Percentiles rank a stretch among this genome's conserved stretches.
Conservation (phyloP, 2,888 invertebrate genomes). For the Scaptomyza cyrtandrae region DNA sequence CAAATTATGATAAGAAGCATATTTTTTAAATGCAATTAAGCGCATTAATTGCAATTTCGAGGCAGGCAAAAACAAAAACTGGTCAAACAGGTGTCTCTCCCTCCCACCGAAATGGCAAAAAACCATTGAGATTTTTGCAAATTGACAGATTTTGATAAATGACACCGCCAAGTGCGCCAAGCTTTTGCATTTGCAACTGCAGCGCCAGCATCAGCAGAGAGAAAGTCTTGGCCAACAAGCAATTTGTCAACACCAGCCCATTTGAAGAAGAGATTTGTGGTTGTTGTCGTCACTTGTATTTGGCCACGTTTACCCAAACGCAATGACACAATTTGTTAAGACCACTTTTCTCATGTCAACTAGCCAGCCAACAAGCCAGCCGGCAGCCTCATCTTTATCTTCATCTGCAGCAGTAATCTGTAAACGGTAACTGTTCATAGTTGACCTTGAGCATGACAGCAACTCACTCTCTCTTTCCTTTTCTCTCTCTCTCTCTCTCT, state of each 20-base stretch:
- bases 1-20: conserved; percentile 66
- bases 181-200: conserved; percentile 28
- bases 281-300: conserved; percentile 39
- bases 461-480: conserved; percentile 1
- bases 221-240: conserved; percentile 55
- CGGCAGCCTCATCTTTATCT: conserved; percentile 6
- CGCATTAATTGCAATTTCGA: conserved; percentile 49
- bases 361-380: neutral
- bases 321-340: conserved; percentile 73
- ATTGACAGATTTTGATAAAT: conserved; percentile 81
- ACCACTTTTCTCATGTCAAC: conserved; percentile 74
- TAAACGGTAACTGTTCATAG: conserved; percentile 18
- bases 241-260: conserved; percentile 73
- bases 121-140: conserved; percentile 53
- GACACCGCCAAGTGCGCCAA: conserved; percentile 33
- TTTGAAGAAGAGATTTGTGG: conserved; percentile 70
- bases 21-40: conserved; percentile 67
- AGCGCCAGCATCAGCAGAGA: conserved; percentile 15
- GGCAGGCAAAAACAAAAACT: conserved; percentile 32
- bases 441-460: conserved; percentile 40
- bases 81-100: conserved; percentile 55
- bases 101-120: conserved; percentile 34
- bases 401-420: conserved; percentile 12
- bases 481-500: neutral
- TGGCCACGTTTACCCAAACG: conserved; percentile 64